phyloP scores from a whole-genome alignment of 92 coral and sea anemone genomes.

The Phenganax subtilis region DNA sequence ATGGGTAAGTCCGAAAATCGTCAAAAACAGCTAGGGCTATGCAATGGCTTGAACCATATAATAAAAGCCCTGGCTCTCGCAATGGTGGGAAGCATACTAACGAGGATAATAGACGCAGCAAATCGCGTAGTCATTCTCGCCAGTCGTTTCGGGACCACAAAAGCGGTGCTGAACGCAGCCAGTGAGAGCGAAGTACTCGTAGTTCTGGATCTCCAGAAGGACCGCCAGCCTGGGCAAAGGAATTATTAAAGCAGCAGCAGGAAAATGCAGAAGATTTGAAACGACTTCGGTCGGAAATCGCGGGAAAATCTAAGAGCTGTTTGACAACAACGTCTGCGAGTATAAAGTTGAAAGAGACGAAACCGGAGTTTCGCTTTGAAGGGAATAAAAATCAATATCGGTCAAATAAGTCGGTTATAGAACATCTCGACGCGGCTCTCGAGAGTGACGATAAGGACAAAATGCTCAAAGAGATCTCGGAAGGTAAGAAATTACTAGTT shows the following conservation, averaged over 20 bases:
- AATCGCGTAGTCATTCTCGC: too few species aligned
- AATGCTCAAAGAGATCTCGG: background rate
- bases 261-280: constrained; percentile 30
- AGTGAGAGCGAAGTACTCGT: background rate
- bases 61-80: too few species aligned
- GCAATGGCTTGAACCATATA: too few species aligned
- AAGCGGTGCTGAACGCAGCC: too few species aligned
- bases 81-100: too few species aligned
- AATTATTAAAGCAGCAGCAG: constrained; percentile 21
- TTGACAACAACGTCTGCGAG: background rate
- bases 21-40: too few species aligned
- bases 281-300: constrained; percentile 23
- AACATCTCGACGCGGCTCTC: constrained; percentile 36
- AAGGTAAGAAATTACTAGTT: constrained; percentile 33
- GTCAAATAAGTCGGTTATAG: constrained; percentile 33
- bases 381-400: constrained; percentile 51
- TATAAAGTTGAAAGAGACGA: background rate
- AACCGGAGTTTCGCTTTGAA: constrained; percentile 38
- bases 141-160: too few species aligned
- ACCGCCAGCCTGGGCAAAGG: constrained; percentile 37
- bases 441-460: constrained; percentile 25
- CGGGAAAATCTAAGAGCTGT: background rate
- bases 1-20: too few species aligned
- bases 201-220: constrained; percentile 12
- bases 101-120: too few species aligned